phyloP scores from a whole-genome alignment of 2,113 vertebrate genomes.

The Passer domesticus region DNA sequence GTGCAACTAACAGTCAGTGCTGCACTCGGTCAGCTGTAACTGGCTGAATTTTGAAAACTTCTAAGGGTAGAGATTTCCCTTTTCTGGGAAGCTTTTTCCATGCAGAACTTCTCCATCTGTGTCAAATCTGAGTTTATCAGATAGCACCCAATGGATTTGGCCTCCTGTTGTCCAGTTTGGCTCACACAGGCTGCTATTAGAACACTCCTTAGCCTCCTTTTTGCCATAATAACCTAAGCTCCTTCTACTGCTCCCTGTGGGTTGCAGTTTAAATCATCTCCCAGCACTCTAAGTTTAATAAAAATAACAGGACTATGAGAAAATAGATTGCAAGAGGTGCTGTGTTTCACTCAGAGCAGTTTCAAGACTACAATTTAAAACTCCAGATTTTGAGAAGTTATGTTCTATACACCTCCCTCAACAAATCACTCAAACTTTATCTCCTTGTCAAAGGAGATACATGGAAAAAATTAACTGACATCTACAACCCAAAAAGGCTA shows the following conservation, averaged over 20 bases:
- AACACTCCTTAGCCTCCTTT: neutral
- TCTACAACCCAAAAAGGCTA: neutral
- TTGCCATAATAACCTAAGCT: neutral
- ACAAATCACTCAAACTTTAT: neutral
- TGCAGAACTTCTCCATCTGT: neutral
- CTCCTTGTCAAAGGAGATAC: neutral
- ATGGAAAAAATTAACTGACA: neutral
- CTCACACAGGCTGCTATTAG: neutral
- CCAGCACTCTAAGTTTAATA: neutral
- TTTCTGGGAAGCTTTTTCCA: neutral
- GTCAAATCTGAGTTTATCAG: neutral
- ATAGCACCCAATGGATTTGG: neutral
- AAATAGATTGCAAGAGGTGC: neutral
- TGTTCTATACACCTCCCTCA: neutral
- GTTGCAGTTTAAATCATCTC: neutral
- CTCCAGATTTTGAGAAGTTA: neutral
- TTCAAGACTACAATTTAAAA: neutral
- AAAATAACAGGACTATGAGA: neutral
- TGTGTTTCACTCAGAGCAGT: neutral
- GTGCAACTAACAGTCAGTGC: fast-evolving
- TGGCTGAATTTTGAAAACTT: neutral
- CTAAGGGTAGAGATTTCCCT: neutral
- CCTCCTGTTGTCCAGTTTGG: neutral
- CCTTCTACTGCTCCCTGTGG: neutral
- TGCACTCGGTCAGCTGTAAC: neutral